Evolutionary conservation across 2,797 vertebrate species (phyloP), one percentile per base, ranked within the genome.

Genomic region (Clamator glandarius): DNA sequence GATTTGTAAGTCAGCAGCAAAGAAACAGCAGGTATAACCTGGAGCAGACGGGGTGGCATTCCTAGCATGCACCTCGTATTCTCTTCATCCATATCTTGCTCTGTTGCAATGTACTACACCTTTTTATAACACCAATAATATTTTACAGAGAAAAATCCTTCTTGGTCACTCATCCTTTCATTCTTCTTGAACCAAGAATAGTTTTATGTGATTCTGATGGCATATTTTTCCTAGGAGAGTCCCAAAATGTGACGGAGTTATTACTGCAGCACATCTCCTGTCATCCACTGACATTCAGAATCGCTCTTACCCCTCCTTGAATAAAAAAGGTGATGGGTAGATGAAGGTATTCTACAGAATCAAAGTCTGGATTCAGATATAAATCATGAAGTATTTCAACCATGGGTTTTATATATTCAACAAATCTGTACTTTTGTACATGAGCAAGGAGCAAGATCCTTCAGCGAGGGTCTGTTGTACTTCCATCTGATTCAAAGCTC

Each of bases 401-500:
- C 24, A 84, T 4, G 14, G 39, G 54, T 89, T 35, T 76, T 9
- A 70, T 87, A 57, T 31, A 66, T 63, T 74, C 28, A 46, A 35
- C 62, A 67, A 81, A 76, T 33, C 29, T 61, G 3, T 31, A 33
- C 14, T 90, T 89, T 46, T 20, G 9, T 42, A 59, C n/a, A 51
- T 21, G 14, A 85, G 48, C 33, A 89, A 82, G 57, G 52, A 24
- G 14, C 35, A 83, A 90, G 31, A 9, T 24, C 11, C 25, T 75
- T 51, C 74, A 89, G 33, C 46, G 41, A 73, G 21, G 17, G 11
- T n/a, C 8, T 58, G 75, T 82, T 91, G 78, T 92, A 92, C 48
- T 95, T 89, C 78, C 68, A 39, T 82, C 35, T 50, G 48, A 79
- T 70, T 79, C 78, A 92, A 87, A 95, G 35, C 51, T 46, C 25